Evolutionary conservation across 2,797 vertebrate genomes (phyloP), one percentile per base, ranked within the genome.

Genomic region (Rhynchonycteris naso): DNA sequence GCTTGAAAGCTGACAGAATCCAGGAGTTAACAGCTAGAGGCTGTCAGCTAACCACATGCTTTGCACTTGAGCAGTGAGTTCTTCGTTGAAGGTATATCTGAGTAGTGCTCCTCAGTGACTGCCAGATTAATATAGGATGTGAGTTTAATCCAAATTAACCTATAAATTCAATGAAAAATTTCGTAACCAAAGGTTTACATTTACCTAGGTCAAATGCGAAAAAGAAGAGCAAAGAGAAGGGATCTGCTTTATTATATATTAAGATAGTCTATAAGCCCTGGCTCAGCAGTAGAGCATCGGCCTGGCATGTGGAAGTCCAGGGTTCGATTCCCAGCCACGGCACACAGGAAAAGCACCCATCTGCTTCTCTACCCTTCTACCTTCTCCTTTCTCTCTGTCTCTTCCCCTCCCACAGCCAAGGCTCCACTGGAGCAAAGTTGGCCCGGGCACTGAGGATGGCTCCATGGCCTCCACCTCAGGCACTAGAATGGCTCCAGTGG

Each of bases 191-290:
- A 65, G 5, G 12, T 82, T 91, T 58, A 28, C 0, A 24, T 65
- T 95, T 93, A 90, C 68, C 33, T 28, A 85, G 38, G 68, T 74
- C 65, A 94, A 93, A 88, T 80, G 38, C 79, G 58, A 69, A 79
- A 87, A 84, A 59, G n/a, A 59, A 59, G 19, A 43, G 28, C 10
- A 56, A 52, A 92, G 35, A 47, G 33, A 47, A 87, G 13, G 58
- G 4, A 90, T 96, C 65, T 95, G 7, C 38, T 22, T 7, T 78
- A 35, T 74, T 72, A 79, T 24, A 1, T 65, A 78, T 33, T 83
- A 87, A 80, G 61, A 68, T 38, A 88, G 30, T 66, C 50, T 84
- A 12, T 74, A 90, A 65, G 18, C 43, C 43, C 43, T 43, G 43
- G 43, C 43, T 43, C 43, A 43, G 43, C 8, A 7, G 43, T 43